These are phyloP conservation scores for Amblyopsis hoosieri DNA, from an alignment of 2,797 vertebrate genomes.

Conservation along the genomic window DNA sequence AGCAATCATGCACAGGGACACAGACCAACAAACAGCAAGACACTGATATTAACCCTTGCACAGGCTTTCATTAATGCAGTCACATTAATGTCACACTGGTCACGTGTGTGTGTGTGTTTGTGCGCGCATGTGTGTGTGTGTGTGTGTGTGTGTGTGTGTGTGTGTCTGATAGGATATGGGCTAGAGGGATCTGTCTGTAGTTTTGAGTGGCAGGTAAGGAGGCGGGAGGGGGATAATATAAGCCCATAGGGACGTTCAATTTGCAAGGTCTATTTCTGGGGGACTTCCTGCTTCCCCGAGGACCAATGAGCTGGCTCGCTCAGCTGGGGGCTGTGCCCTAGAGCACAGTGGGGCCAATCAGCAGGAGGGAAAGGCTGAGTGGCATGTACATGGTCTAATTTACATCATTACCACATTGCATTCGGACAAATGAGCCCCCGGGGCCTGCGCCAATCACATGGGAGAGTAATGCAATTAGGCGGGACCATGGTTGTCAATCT, in stretches of 20 bases:
- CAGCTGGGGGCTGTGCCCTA: constrained; percentile 63
- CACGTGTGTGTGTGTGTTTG: constrained; percentile 21
- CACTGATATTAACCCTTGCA: too few species aligned
- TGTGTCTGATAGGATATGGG: constrained; percentile 41
- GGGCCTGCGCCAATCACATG: constrained; percentile 77
- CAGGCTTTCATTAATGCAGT: too few species aligned
- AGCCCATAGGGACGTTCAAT: constrained; percentile 67
- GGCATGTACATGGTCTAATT: constrained; percentile 80
- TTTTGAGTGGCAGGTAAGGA: constrained; percentile 72
- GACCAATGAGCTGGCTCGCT: constrained; percentile 76
- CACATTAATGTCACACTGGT: not conserved
- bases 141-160: constrained; percentile 26
- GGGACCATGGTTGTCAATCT: constrained; percentile 81
- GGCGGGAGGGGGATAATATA: constrained; percentile 65
- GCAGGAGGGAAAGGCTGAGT: constrained; percentile 68
- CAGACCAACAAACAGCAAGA: too few species aligned
- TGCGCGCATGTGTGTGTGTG: constrained; percentile 9
- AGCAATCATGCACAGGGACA: too few species aligned
- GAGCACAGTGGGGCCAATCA: constrained; percentile 73
- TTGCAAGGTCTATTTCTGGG: constrained; percentile 69
- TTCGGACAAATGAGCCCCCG: constrained; percentile 80
- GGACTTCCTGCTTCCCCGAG: constrained; percentile 73
- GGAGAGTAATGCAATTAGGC: constrained; percentile 85
- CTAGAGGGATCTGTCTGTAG: constrained; percentile 51
- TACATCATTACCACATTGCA: constrained; percentile 80